These are phyloP conservation scores for Bombus turneri DNA, from an alignment of 1,140 invertebrate genomes.

Conservation along the genomic window DNA sequence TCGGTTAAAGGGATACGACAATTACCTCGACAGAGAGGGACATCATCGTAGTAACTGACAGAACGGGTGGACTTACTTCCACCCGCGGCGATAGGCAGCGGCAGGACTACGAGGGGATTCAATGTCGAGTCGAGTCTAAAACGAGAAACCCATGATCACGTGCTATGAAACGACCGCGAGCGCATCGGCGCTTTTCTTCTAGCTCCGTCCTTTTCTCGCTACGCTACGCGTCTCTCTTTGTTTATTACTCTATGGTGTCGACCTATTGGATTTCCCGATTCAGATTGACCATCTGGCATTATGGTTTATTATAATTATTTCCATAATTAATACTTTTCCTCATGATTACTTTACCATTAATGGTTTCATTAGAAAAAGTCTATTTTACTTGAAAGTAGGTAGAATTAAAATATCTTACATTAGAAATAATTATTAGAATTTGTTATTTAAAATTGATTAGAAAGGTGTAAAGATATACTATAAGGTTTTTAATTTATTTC, in stretches of 20 bases:
- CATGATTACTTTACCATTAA: background rate
- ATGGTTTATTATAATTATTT: background rate
- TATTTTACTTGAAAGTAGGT: background rate
- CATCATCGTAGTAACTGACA: conserved; percentile 20
- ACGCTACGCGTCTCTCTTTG: conserved; percentile 2
- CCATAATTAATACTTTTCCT: background rate
- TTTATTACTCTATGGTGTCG: conserved; percentile 15
- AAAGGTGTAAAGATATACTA: too few relatives aligned
- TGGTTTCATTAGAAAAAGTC: background rate
- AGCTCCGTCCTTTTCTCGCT: conserved; percentile 14
- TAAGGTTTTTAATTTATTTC: too few relatives aligned
- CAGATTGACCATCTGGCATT: background rate
- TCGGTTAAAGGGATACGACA: background rate
- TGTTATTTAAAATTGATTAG: background rate
- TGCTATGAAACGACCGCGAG: conserved; percentile 53
- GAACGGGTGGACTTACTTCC: conserved; percentile 14
- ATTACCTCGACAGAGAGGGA: conserved; percentile 40
- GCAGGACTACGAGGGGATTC: conserved; percentile 48
- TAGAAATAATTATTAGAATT: background rate
- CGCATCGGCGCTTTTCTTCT: conserved; percentile 20
- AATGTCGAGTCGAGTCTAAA: conserved; percentile 65
- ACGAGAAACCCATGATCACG: conserved; percentile 64
- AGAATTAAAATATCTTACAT: background rate
- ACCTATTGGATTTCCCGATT: conserved; percentile 2
- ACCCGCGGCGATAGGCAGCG: conserved; percentile 33